Evolutionary conservation across 2,797 vertebrate genomes (phyloP), one percentile per base, ranked within the genome.

Genomic region (Nannoperca australis): DNA sequence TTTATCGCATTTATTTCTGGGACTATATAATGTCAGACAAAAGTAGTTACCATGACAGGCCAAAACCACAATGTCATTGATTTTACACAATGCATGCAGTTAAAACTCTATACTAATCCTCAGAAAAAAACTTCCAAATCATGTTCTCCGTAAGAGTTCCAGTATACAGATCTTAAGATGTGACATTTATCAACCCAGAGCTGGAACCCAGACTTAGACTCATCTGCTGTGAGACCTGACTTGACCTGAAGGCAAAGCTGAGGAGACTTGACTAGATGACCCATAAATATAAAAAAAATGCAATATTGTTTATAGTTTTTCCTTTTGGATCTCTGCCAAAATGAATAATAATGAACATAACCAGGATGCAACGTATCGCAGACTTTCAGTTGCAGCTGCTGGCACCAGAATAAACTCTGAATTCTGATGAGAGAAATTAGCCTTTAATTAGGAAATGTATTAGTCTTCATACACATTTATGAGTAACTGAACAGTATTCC

Each of bases 311-410:
- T 11, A 2, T 51, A 22, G n/a, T n/a, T 50, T n/a, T 9, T 4
- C n/a, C 4, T 51, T 22, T 20, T 38, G 32, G 22, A 65, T 11
- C 22, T 38, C 53, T 13, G 42, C 58, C 51, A 45, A 49, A 49
- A 50, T 65, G 53, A 74, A 30, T 67, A 66, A 75, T 75, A 13
- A 51, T 51, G 15, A 13, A 34, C 22, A 4, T 38, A 27, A 56
- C 44, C 62, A 32, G 38, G 36, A 13, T 13, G 42, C 7, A 38
- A 38, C 22, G 1, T 67, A 6, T 54, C 13, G 6, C 24, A 27
- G 5, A 54, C 12, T 27, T 54, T 54, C 18, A 63, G 5, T 47
- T 32, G 9, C 42, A 32, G 27, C 27, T 20, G 61, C 22, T 62
- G 1, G 34, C 36, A 38, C 36, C 36, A 38, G 36, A 38, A 27